phyloP scores from a whole-genome alignment of 2,888 invertebrate genomes.

The Fragum sueziense region DNA sequence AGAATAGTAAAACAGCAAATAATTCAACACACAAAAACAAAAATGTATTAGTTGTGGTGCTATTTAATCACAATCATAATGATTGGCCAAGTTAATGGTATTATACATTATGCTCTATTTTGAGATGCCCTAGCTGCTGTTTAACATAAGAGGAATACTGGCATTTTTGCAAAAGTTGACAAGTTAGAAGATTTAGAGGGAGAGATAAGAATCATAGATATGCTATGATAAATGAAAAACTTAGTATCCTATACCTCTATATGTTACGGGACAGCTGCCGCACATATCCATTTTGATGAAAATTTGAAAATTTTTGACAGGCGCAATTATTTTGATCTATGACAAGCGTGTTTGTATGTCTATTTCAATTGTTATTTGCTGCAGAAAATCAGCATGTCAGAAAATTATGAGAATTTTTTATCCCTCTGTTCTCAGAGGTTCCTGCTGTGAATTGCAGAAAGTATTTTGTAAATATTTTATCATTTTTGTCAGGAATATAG shows the following conservation, averaged over 20 bases:
- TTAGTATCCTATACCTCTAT: slow-evolving; percentile 44
- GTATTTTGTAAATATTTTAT: slow-evolving; percentile 20
- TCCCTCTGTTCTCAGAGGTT: background rate
- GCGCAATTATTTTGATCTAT: slow-evolving; percentile 49
- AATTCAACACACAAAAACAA: too few species aligned
- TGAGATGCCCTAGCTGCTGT: background rate
- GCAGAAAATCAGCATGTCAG: background rate
- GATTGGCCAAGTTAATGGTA: too few species aligned
- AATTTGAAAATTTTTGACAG: slow-evolving; percentile 61
- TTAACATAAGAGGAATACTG: slow-evolving; percentile 33
- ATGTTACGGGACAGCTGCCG: slow-evolving; percentile 48
- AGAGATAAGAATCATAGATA: slow-evolving; percentile 54
- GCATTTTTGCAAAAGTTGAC: slow-evolving; percentile 62
- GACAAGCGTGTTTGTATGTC: slow-evolving; percentile 37
- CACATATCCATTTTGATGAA: slow-evolving; percentile 47
- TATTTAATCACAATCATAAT: too few species aligned
- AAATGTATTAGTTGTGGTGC: too few species aligned
- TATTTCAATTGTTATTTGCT: slow-evolving; percentile 39
- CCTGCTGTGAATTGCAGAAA: background rate
- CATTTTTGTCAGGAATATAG: slow-evolving; percentile 13
- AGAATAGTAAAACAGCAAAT: too few species aligned
- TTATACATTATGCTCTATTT: background rate
- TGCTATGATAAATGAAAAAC: slow-evolving; percentile 56
- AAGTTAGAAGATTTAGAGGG: slow-evolving; percentile 45
- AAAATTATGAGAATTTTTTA: background rate